Evolutionary conservation across 2,797 vertebrate genomes (phyloP), one percentile per base, ranked within the genome.

Genomic region (Craterocephalus amniculus): DNA sequence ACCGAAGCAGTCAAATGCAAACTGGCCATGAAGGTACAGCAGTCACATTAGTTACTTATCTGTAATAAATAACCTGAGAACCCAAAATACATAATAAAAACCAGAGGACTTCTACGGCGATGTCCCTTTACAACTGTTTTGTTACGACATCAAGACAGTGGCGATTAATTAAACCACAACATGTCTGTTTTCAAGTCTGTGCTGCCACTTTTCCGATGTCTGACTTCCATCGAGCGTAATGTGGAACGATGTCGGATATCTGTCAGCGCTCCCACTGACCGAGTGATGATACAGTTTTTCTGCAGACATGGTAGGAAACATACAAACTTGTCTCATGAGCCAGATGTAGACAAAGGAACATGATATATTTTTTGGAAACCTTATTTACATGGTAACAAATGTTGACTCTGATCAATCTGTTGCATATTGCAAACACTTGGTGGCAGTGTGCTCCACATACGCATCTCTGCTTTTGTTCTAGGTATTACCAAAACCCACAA

Each of bases 401-500:
- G 10, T n/a, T 45, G 9, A 45, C 18, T n/a, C 13, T 43, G 38
- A 14, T 38, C 40, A 10, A n/a, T 9, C 43, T 49, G 49, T 27
- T 83, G 13, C 73, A 72, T 35, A 1, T 34, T 61, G 7, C 71
- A 31, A 78, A 67, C 93, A 90, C 88, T 79, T 68, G 91, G 78
- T 88, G 91, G 89, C 91, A 86, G 76, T 84, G 74, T 89, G 67
- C 56, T 81, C 74, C 58, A 77, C 49, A 70, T 40, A 34, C 63
- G 36, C 38, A 4, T 83, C 45, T 77, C 5, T 81, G 27, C 24
- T 63, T 83, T 63, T 70, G 35, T 81, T 68, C 59, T 58, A 99
- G 97, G 97, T 77, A 92, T 98, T 81, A 96, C 93, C n/a, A 99
- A 95, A 95, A 98, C 97, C 34, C 92, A 99, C 68, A 96, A 96